Evolutionary conservation across 2,113 vertebrate genomes (phyloP).

Genomic region (Oreochromis tanganicae): DNA sequence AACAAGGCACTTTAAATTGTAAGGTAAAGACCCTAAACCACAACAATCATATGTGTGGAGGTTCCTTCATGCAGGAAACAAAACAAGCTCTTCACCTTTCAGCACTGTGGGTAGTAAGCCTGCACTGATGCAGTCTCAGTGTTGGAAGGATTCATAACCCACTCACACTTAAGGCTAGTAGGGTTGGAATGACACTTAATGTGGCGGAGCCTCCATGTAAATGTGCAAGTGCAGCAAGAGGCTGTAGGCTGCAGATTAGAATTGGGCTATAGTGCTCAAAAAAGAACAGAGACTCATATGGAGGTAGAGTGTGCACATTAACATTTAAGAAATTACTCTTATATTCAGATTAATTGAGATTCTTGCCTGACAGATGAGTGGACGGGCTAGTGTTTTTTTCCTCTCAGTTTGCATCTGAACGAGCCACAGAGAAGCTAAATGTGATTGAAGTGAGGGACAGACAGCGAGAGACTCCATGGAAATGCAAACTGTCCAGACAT

Average conservation of each 20-base stretch:
- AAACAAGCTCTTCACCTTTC: background rate
- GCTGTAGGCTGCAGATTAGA: background rate
- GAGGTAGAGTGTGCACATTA: background rate
- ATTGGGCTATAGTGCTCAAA: background rate
- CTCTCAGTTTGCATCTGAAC: background rate
- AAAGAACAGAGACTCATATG: background rate
- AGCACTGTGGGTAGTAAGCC: background rate
- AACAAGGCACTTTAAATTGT: background rate
- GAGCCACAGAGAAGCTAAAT: background rate
- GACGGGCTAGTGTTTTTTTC: background rate
- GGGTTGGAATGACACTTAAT: background rate
- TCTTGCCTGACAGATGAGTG: background rate
- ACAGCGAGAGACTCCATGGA: background rate
- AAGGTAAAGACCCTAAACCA: background rate
- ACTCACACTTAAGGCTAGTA: background rate
- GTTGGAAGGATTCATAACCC: background rate
- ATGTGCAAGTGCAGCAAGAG: background rate
- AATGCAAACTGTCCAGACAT: constrained; percentile 17
- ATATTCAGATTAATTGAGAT: background rate
- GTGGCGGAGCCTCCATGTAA: background rate
- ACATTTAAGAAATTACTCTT: background rate
- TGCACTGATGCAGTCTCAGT: background rate
- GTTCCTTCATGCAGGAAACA: background rate
- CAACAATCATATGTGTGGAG: background rate
- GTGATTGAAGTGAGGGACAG: background rate